Evolutionary conservation across 2,888 invertebrate species (phyloP), one percentile per base, ranked within the genome.

Genomic region (Therioaphis trifolii): DNA sequence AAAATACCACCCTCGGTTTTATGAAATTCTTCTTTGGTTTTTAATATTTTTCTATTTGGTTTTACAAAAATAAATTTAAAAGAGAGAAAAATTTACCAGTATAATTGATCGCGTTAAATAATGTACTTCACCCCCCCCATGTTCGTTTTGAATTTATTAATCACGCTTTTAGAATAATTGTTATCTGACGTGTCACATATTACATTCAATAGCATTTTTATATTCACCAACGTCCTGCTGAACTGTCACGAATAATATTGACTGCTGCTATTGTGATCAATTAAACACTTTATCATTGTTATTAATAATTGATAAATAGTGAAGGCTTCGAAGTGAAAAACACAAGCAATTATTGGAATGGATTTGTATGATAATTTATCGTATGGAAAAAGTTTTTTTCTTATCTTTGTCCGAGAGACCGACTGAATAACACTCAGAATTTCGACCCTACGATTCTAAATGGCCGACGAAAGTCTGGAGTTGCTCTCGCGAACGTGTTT

Each of bases 1-100:
- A 77, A 79, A 79, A 79, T 69, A 79, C 78, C 69, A 69, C 78
- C 78, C 78, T 79, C 7, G 55, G 77, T 5, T 78, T 76, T 78
- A 78, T 69, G 55, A 79, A 78, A 79, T 79, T 79, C 69, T 79
- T 79, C 15, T 77, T 49, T 69, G 40, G 78, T 69, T 69, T 78
- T 69, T 55, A 68, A 55, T 79, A 69, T 68, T 78, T 78, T 68
- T 52, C 12, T 66, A 35, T 29, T 29, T 21, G 35, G 49, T 21
- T 40, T 49, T 18, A 66, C n/a, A 40, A 35, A 76, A 75, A 61
- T 14, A 61, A 27, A 61, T 5, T 2, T 4, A 58, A 24, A 58
- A 3, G 7, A 24, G 14, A 21, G 5, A 21, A 71, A 49, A 52
- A 49, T 49, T 49, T 15, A 15, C 15, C 35, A 3, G 35, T 35